Percentiles rank a stretch among this genome's conserved stretches.
Conservation (phyloP, 37 sponge, comb jelly and placozoan genomes). For the Oscarella lobularis region DNA sequence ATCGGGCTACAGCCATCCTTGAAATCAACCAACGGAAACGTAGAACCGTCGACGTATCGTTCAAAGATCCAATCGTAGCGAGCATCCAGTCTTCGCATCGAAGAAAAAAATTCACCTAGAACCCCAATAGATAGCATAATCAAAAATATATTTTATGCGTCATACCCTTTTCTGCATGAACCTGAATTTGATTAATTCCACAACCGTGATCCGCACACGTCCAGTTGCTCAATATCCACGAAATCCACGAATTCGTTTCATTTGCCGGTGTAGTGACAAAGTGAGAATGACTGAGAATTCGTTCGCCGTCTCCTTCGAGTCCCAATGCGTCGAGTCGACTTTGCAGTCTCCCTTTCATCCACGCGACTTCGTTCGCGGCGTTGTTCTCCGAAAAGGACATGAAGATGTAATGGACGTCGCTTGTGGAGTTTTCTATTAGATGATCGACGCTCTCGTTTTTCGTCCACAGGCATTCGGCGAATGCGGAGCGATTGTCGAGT, state of each 20-base stretch:
- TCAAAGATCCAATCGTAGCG: neutral
- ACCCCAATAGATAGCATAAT: too few species aligned
- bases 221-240: neutral
- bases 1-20: neutral
- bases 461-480: slow-evolving; percentile 1
- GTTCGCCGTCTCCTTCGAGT: neutral
- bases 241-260: neutral
- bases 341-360: slow-evolving; percentile 1
- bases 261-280: neutral
- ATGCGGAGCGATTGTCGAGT: neutral
- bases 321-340: neutral
- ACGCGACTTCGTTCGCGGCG: neutral
- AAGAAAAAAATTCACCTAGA: too few species aligned
- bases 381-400: neutral
- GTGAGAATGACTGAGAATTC: neutral
- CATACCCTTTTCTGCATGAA: too few species aligned
- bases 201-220: slow-evolving; percentile 5
- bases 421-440: slow-evolving; percentile 1
- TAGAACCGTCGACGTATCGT: too few species aligned
- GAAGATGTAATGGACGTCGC: neutral
- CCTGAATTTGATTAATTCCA: neutral
- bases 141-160: too few species aligned
- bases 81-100: neutral
- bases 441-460: neutral
- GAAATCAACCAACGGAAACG: neutral